Base-by-base conservation (phyloP, 2,797 vertebrate genomes). In the Lemur catta region DNA sequence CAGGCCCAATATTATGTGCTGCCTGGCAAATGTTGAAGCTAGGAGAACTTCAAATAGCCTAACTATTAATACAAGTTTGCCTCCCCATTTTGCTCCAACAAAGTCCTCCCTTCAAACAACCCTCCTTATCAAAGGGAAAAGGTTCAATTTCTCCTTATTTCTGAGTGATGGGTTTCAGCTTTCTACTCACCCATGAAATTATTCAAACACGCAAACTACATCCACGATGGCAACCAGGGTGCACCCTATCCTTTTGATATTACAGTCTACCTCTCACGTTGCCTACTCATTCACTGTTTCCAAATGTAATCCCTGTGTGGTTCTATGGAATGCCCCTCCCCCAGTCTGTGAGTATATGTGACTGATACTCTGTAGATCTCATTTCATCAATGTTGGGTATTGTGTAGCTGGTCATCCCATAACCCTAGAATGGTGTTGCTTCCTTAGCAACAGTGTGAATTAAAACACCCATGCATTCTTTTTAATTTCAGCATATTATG, bases 301-400 rank as follows among this genome's bases (percentile, higher is more conserved):
- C 65, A 52, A 26, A 35, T 38, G 43, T 74, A 69, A 80, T 12
- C 4, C 5, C 18, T 1, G 0, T 76, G 30, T 22, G 28, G 14
- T 0, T 28, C 13, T 38, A 26, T 59, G 4, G 3, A 57, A 33
- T 26, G 5, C 24, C 4, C 0, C 46, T 69, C 11, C 15, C 9
- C 14, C 0, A 18, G 22, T 18, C 20, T 71, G 18, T 79, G 14
- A 67, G 18, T 48, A 46, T 48, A 52, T 65, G 28, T 28, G n/a
- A 59, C 41, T 50, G 59, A 41, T n/a, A 22, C 48, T 46, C 11
- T 71, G 0, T 28, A 38, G 7, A 33, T 65, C 26, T 52, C 59
- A n/a, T 75, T 57, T n/a, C 20, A 14, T 28, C 43, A 30, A 11
- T 33, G 2, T 12, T 81, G 41, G 11, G 22, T 46, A 7, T 46